phyloP scores from a whole-genome alignment of 2,888 invertebrate genomes.

The Podabrus alpinus region DNA sequence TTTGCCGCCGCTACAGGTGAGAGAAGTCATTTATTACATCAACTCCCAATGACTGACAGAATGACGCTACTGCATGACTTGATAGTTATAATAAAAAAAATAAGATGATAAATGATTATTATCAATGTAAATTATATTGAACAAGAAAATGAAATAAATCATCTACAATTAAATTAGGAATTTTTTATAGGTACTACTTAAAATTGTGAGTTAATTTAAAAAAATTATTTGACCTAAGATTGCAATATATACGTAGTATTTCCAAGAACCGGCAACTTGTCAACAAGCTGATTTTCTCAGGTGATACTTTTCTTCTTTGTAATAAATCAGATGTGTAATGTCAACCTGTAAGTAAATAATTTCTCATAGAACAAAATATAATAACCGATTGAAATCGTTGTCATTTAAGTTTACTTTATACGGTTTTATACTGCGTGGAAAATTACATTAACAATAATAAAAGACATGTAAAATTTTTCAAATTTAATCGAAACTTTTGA shows the following conservation, averaged over 20 bases:
- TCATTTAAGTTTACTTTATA: neutral
- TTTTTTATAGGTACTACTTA: neutral
- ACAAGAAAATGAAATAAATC: neutral
- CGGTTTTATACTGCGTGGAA: too few relatives aligned
- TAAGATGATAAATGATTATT: constrained; percentile 36
- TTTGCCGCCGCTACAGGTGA: constrained; percentile 32
- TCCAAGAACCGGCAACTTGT: constrained; percentile 13
- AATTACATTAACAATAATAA: too few relatives aligned
- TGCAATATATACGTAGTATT: neutral
- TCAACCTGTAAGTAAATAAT: neutral
- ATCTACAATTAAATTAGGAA: neutral
- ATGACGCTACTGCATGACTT: constrained; percentile 42
- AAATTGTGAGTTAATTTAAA: neutral
- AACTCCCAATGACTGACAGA: constrained; percentile 44
- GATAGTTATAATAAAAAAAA: constrained; percentile 20
- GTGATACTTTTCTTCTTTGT: constrained; percentile 15
- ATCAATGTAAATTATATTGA: constrained; percentile 1
- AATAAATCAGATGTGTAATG: constrained; percentile 14
- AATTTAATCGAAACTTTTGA: neutral
- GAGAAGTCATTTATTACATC: constrained; percentile 32
- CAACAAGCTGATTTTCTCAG: constrained; percentile 18
- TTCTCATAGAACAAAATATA: neutral
- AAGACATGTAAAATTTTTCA: neutral
- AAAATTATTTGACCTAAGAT: constrained; percentile 1
- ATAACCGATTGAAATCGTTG: neutral